Evolutionary conservation across 2,113 vertebrate species (phyloP), one percentile per base, ranked within the genome.

Genomic region (Cercopithecus mona): DNA sequence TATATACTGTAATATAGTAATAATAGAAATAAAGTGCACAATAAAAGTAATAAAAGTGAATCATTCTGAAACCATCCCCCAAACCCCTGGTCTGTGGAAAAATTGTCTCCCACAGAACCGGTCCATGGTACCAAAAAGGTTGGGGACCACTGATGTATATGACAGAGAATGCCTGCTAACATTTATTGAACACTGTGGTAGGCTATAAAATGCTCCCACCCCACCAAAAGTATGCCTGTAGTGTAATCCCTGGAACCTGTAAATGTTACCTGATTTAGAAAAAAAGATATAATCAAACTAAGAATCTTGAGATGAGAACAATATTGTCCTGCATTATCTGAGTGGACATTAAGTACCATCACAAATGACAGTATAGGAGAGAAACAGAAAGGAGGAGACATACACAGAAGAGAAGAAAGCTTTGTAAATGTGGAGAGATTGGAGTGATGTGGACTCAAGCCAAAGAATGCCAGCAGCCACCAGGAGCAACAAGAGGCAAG

Each of bases 341-440:
- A 0, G 0, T 73, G n/a, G 22, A 2, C 0, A 6, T 17, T 82
- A 43, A 57, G 50, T 85, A 22, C 3, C 3, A 61, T 78, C 16
- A 43, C 22, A 73, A n/a, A 2, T 35, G 4, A 66, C 8, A 11
- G 57, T 57, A 7, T 12, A 50, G 57, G 8, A 57, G 16, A 84
- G 32, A 94, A 45, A 59, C 2, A 22, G 16, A 90, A 72, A 45
- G 32, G 20, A 59, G 9, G 27, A 72, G 23, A 57, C 3, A 66
- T 4, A 4, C 8, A 79, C 23, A 64, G 2, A 72, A 68, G 23
- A 57, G 16, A 10, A 57, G 17, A 43, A 13, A 16, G 2, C 22
- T 83, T 92, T 43, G 59, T 83, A 45, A 84, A 75, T 16, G 27
- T 78, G 8, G 20, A 72, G 52, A 64, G 14, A 38, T 6, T 70